Percentiles rank a stretch among this genome's conserved stretches.
These are phyloP conservation scores for Delichon dasypus DNA, from an alignment of 2,797 vertebrate species.

Conservation along the genomic window DNA sequence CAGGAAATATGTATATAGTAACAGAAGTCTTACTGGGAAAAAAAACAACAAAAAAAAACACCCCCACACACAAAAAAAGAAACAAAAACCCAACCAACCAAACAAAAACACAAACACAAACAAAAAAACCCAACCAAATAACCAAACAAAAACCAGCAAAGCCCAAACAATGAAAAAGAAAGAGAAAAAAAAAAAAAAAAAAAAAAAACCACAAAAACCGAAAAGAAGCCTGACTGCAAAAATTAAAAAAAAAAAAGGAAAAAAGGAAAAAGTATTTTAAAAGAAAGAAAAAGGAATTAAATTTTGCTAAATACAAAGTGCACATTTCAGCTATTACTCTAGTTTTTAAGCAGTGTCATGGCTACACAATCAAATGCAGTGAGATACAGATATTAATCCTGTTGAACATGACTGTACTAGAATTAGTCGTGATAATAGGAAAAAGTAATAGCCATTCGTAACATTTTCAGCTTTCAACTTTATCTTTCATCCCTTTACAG, in stretches of 20 bases:
- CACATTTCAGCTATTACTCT: neutral
- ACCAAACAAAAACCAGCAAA: too few species aligned
- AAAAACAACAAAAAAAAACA: neutral
- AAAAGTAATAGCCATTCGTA: neutral
- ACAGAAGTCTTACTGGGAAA: neutral
- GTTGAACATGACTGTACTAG: neutral
- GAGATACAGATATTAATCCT: neutral
- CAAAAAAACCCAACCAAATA: neutral
- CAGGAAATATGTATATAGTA: neutral
- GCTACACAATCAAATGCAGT: neutral
- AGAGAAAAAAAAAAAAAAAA: neutral
- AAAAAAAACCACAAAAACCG: too few species aligned
- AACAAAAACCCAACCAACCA: too few species aligned
- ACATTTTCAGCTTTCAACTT: neutral
- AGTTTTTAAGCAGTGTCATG: neutral
- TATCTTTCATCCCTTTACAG: neutral
- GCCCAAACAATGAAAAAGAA: neutral
- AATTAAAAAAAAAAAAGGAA: neutral
- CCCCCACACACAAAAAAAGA: neutral
- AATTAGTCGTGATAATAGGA: neutral
- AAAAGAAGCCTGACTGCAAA: neutral
- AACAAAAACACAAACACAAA: too few species aligned
- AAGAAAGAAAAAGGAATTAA: fast-evolving
- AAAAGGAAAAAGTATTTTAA: neutral
- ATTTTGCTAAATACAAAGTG: neutral